phyloP scores from a whole-genome alignment of 2,888 invertebrate genomes.

The Pseudeuparius sepicola region DNA sequence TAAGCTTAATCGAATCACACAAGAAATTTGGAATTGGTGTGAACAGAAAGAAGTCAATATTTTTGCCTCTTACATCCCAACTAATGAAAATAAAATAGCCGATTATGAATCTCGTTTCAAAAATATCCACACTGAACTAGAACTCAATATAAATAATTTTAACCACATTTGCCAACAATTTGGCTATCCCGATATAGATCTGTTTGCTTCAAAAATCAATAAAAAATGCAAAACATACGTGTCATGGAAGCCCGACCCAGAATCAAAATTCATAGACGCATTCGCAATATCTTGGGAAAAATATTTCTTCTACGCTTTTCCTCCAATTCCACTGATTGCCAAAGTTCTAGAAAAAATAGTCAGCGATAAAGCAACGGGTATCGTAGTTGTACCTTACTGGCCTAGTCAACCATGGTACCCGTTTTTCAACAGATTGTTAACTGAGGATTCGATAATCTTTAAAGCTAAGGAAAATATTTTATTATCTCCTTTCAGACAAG shows the following conservation, averaged over 20 bases:
- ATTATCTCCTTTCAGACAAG: conserved; percentile 16
- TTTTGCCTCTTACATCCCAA: conserved; percentile 2
- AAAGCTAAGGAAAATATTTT: conserved; percentile 7
- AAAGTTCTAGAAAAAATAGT: conserved; percentile 12
- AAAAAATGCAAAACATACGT: conserved; percentile 9
- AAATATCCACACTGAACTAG: not conserved
- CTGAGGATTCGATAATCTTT: not conserved
- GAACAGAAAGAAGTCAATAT: not conserved
- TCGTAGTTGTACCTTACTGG: conserved; percentile 12
- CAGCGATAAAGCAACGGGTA: conserved; percentile 9
- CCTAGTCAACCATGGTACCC: conserved; percentile 13
- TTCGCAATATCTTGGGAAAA: conserved; percentile 10
- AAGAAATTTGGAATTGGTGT: not conserved
- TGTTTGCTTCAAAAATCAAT: conserved; percentile 9
- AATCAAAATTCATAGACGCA: conserved; percentile 8
- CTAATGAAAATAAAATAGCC: not conserved
- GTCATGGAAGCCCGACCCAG: conserved; percentile 11
- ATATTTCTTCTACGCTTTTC: conserved; percentile 11
- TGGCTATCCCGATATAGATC: conserved; percentile 9
- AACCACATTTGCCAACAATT: not conserved
- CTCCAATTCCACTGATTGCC: conserved; percentile 6
- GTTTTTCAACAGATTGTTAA: conserved; percentile 6
- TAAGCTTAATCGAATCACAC: not conserved
- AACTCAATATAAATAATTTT: not conserved
- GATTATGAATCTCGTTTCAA: conserved; percentile 1